Percentiles rank a stretch among this genome's conserved stretches.
Evolutionary conservation across 92 coral and sea anemone species (phyloP).

Genomic region (Epizoanthus illoricatus): DNA sequence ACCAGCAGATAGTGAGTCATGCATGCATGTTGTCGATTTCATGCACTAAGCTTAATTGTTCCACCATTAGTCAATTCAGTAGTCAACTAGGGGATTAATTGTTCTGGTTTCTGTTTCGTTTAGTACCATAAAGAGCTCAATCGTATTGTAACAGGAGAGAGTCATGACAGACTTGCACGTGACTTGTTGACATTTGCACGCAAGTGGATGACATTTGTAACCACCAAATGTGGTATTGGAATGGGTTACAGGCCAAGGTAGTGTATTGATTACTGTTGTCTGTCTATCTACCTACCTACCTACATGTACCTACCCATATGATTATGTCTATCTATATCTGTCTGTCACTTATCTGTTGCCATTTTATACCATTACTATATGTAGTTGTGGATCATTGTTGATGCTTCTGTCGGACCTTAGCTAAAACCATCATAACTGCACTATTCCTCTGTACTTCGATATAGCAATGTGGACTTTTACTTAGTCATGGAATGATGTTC

Average conservation of each 20-base stretch:
- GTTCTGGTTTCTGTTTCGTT: background rate
- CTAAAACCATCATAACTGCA: too few species aligned
- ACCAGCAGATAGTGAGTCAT: too few species aligned
- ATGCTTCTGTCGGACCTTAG: too few species aligned
- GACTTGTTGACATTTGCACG: constrained; percentile 76
- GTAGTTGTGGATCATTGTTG: too few species aligned
- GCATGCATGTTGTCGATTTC: too few species aligned
- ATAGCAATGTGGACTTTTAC: background rate
- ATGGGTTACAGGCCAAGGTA: constrained; percentile 94
- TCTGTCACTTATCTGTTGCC: background rate
- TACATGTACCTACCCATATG: background rate
- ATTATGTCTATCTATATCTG: background rate
- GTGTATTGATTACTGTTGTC: background rate
- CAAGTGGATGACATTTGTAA: constrained; percentile 92
- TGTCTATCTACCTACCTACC: background rate
- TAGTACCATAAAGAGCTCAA: constrained; percentile 91
- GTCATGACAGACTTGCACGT: constrained; percentile 54
- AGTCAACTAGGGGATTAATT: too few species aligned
- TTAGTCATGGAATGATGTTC: background rate
- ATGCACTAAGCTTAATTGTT: too few species aligned
- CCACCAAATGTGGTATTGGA: constrained; percentile 83
- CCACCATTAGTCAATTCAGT: background rate
- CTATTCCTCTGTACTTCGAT: background rate
- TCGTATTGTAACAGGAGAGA: constrained; percentile 71
- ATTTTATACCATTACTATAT: too few species aligned